phyloP scores from a whole-genome alignment of 2,888 invertebrate genomes.

The Eupithecia tripunctaria region DNA sequence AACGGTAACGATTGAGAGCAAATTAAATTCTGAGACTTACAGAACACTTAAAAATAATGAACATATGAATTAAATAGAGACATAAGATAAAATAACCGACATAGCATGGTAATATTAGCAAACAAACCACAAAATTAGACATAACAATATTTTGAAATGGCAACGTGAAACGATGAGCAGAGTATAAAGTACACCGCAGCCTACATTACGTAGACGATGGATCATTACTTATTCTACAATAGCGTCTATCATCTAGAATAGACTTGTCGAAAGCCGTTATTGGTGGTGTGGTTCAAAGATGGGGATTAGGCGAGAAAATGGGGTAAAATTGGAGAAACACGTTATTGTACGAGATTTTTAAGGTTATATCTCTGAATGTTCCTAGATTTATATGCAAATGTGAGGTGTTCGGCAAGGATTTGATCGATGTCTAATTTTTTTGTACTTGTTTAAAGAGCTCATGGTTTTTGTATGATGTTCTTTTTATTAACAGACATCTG shows the following conservation, averaged over 20 bases:
- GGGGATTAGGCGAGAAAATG: slow-evolving; percentile 33
- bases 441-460: background rate
- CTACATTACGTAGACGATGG: slow-evolving; percentile 50
- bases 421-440: background rate
- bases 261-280: slow-evolving; percentile 68
- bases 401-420: background rate
- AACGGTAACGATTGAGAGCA: slow-evolving; percentile 15
- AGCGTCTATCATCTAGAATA: slow-evolving; percentile 68
- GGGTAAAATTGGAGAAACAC: background rate
- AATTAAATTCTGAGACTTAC: background rate
- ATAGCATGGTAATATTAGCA: slow-evolving; percentile 8
- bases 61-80: background rate
- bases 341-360: background rate
- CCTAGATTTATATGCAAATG: background rate
- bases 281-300: slow-evolving; percentile 46
- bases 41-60: background rate
- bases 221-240: slow-evolving; percentile 68
- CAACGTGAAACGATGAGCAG: slow-evolving; percentile 49
- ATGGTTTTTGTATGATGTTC: background rate
- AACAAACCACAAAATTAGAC: slow-evolving; percentile 38
- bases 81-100: background rate
- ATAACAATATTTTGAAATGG: slow-evolving; percentile 42
- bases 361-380: background rate
- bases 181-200: slow-evolving; percentile 49
- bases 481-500: background rate